These are phyloP conservation scores for Chaetura pelagica DNA, from an alignment of 2,113 vertebrate genomes.

Conservation along the genomic window DNA sequence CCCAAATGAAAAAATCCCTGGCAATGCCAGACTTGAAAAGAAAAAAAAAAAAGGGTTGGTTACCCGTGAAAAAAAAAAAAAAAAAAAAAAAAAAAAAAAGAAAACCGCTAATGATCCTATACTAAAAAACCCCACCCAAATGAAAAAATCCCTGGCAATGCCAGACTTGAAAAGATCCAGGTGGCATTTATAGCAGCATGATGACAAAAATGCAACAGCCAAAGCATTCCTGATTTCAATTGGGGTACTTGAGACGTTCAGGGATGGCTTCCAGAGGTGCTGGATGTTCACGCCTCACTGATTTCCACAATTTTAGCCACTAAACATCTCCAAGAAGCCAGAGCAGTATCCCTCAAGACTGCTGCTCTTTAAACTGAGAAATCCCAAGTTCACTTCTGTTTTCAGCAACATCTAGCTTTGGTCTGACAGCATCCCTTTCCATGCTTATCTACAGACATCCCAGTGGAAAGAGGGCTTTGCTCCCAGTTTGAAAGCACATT, in stretches of 20 bases:
- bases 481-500: accelerated
- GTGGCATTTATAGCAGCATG: not conserved
- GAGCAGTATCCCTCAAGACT: not conserved
- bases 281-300: not conserved
- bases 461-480: not conserved
- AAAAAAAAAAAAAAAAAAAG: not conserved
- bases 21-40: not conserved
- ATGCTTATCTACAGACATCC: too few species aligned
- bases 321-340: not conserved
- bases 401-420: not conserved
- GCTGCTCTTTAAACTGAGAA: not conserved
- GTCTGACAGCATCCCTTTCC: not conserved
- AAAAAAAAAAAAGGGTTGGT: too few species aligned
- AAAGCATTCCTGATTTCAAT: not conserved
- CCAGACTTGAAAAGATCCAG: not conserved
- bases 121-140: too few species aligned
- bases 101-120: not conserved
- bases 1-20: not conserved
- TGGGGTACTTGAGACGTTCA: not conserved
- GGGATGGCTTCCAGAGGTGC: not conserved
- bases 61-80: too few species aligned
- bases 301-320: not conserved
- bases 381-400: not conserved
- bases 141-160: not conserved
- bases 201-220: not conserved